A percentile compares a stretch with the other conserved stretches of the same genome.
phyloP scores from a whole-genome alignment of 2,888 invertebrate genomes.

The Hyles lineata region DNA sequence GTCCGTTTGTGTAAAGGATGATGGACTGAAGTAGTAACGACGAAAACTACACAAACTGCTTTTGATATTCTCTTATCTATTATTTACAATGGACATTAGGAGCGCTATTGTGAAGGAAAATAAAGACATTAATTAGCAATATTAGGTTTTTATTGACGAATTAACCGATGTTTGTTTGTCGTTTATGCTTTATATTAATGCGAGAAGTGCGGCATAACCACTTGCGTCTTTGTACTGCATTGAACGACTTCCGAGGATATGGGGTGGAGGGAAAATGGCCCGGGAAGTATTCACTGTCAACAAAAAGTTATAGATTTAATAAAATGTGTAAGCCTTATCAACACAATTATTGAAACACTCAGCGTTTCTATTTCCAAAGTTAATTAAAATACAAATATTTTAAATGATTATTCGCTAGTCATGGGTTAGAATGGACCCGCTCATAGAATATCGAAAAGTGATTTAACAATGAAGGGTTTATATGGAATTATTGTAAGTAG shows the following conservation, averaged over 20 bases:
- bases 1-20: conserved; percentile 34
- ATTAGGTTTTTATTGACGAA: not conserved
- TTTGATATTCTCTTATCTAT: conserved; percentile 12
- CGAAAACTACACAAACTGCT: conserved; percentile 18
- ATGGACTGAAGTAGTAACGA: conserved; percentile 13
- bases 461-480: no score
- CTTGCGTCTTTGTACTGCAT: conserved; percentile 4
- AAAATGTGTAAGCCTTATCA: not conserved
- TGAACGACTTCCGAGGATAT: not conserved
- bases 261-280: not conserved
- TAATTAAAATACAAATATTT: no score
- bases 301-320: not conserved
- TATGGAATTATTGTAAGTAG: not conserved
- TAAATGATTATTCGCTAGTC: no score
- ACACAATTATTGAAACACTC: not conserved
- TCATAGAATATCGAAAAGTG: no score
- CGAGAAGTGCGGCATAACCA: conserved; percentile 11
- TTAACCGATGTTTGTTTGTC: not conserved
- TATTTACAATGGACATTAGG: not conserved
- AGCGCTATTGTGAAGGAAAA: not conserved
- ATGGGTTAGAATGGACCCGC: no score
- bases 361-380: no score
- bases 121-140: not conserved
- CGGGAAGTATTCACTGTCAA: not conserved
- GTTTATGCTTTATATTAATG: not conserved